Evolutionary conservation across 2,888 invertebrate species (phyloP).

Genomic region (Apodemia mormo): DNA sequence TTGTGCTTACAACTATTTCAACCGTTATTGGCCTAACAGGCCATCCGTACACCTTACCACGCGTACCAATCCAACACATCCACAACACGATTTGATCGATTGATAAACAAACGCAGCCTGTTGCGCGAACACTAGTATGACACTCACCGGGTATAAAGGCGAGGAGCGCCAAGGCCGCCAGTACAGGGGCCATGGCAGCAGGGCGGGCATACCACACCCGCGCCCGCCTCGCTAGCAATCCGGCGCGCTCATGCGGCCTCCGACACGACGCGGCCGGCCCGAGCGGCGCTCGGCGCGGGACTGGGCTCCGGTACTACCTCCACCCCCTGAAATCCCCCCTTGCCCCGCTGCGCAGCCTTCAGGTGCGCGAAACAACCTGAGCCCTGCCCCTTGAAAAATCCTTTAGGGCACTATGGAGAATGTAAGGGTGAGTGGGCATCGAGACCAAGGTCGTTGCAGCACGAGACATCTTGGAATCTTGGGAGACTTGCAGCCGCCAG

Average conservation of each 20-base stretch:
- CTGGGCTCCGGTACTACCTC: constrained; percentile 57
- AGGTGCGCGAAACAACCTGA: constrained; percentile 52
- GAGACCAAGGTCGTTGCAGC: constrained; percentile 64
- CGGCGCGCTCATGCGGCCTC: constrained; percentile 74
- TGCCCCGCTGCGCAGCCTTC: constrained; percentile 54
- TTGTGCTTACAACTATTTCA: not conserved
- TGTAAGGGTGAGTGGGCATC: constrained; percentile 48
- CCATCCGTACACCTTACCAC: constrained; percentile 27
- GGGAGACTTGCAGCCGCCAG: constrained; percentile 31
- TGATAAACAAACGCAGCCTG: constrained; percentile 55
- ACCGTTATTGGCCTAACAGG: not conserved
- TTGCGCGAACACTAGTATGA: constrained; percentile 52
- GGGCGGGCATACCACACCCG: constrained; percentile 81
- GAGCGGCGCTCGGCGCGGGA: constrained; percentile 74
- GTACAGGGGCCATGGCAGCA: constrained; percentile 72
- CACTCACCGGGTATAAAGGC: constrained; percentile 77
- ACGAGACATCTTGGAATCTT: constrained; percentile 38
- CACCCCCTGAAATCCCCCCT: constrained; percentile 39
- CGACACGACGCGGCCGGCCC: constrained; percentile 61
- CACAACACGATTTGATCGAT: constrained; percentile 63
- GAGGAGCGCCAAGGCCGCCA: constrained; percentile 74
- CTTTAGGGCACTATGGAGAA: constrained; percentile 37
- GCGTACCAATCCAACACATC: constrained; percentile 47
- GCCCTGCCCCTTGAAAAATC: constrained; percentile 50
- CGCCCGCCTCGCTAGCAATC: constrained; percentile 78